Evolutionary conservation across 2,888 invertebrate genomes (phyloP).

Genomic region (Doris montereyensis): DNA sequence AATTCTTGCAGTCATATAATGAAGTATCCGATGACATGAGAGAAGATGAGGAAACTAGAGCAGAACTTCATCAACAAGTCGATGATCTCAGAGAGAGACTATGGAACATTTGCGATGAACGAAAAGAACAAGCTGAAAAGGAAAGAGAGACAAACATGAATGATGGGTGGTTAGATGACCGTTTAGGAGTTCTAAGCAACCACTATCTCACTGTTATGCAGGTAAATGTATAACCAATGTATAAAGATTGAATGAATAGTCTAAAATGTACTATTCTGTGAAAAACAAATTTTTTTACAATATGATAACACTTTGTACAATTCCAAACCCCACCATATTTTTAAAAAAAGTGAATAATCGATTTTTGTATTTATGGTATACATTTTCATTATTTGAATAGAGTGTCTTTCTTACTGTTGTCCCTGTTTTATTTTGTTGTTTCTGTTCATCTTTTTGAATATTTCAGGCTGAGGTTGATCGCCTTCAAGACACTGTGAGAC

Average conservation of each 20-base stretch:
- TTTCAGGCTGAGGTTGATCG: conserved; percentile 67
- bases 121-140: conserved; percentile 70
- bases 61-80: conserved; percentile 71
- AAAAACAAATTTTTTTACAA: too few species aligned
- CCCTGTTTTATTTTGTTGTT: too few species aligned
- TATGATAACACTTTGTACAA: too few species aligned
- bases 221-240: too few species aligned
- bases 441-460: too few species aligned
- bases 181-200: conserved; percentile 70
- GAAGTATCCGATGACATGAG: conserved; percentile 70
- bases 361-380: too few species aligned
- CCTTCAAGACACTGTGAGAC: conserved; percentile 70
- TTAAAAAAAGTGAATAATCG: too few species aligned
- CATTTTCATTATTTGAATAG: too few species aligned
- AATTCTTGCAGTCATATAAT: conserved; percentile 68
- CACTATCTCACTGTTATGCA: conserved; percentile 72
- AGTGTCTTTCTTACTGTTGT: too few species aligned
- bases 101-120: conserved; percentile 72
- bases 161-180: conserved; percentile 72
- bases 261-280: too few species aligned
- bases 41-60: conserved; percentile 71
- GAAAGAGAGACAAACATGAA: conserved; percentile 66
- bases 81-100: conserved; percentile 71
- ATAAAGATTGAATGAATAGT: too few species aligned
- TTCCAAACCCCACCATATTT: too few species aligned